phyloP scores from a whole-genome alignment of 2,797 vertebrate species.

The Falco columbarius region DNA sequence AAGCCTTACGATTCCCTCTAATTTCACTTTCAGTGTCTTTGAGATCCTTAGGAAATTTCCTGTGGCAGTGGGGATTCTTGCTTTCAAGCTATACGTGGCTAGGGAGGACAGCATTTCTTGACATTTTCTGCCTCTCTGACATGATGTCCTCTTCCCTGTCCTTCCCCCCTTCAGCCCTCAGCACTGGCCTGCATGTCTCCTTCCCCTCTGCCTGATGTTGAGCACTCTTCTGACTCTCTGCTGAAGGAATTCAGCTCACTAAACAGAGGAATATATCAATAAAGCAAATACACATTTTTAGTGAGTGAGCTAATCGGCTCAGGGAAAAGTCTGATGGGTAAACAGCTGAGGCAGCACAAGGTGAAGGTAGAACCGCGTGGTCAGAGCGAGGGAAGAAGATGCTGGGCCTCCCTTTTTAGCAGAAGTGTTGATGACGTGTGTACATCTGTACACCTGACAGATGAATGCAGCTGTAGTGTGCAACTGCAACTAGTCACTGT shows the following conservation, averaged over 20 bases:
- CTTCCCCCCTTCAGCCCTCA: not conserved
- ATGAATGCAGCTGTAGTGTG: not conserved
- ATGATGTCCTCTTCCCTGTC: not conserved
- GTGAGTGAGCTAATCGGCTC: not conserved
- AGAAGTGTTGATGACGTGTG: not conserved
- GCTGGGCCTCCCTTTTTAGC: not conserved
- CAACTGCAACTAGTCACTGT: not conserved
- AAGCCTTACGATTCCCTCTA: slow-evolving; percentile 13
- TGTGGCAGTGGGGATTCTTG: not conserved
- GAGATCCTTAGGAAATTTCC: not conserved
- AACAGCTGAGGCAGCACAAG: not conserved
- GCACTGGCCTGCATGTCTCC: not conserved
- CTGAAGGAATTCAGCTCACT: not conserved
- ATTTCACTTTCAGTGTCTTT: slow-evolving; percentile 17
- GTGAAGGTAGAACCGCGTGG: not conserved
- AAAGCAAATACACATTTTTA: not conserved
- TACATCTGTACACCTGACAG: not conserved
- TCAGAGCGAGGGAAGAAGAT: not conserved
- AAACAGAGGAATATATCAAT: not conserved
- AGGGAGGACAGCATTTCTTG: not conserved
- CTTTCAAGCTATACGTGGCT: not conserved
- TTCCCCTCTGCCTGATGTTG: not conserved
- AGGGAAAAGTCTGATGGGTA: not conserved
- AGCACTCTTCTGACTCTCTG: not conserved
- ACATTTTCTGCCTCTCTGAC: not conserved